Conservation (phyloP, 2,113 vertebrate genomes). For the Thymallus thymallus region DNA sequence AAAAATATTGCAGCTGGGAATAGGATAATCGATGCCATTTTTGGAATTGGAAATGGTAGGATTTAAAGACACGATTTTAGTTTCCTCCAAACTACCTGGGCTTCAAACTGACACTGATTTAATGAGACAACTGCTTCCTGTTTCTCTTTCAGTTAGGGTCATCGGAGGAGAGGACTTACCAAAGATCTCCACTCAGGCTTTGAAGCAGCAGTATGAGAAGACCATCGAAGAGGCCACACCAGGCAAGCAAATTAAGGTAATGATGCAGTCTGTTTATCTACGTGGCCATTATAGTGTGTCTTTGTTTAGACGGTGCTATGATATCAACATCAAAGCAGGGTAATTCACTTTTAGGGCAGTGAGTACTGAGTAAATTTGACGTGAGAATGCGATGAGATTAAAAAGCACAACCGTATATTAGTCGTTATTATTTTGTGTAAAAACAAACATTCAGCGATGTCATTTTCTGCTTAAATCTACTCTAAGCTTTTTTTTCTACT, state of each 20-base stretch:
- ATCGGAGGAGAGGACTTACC: constrained; percentile 81
- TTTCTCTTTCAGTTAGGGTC: constrained; percentile 75
- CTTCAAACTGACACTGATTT: constrained; percentile 53
- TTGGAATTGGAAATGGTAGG: constrained; percentile 63
- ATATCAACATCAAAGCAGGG: constrained; percentile 36
- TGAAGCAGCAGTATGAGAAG: constrained; percentile 94
- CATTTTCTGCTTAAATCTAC: neutral
- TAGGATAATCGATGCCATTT: constrained; percentile 61
- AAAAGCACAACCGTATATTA: neutral
- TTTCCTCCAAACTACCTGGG: constrained; percentile 56
- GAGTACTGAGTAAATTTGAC: constrained; percentile 37
- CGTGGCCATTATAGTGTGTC: constrained; percentile 19
- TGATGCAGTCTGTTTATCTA: constrained; percentile 49
- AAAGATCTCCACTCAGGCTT: constrained; percentile 85
- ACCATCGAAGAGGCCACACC: constrained; percentile 74
- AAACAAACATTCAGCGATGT: neutral
- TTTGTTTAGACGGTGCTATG: constrained; percentile 26
- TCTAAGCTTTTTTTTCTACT: neutral
- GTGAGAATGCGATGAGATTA: constrained; percentile 27
- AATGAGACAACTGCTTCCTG: constrained; percentile 63
- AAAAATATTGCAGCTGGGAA: constrained; percentile 62
- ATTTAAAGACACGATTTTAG: constrained; percentile 68
- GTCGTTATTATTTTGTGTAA: neutral
- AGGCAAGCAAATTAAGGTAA: constrained; percentile 90
- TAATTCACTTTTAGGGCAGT: constrained; percentile 32